Base-by-base conservation (phyloP, 2,113 vertebrate genomes). In the Otocyon megalotis region DNA sequence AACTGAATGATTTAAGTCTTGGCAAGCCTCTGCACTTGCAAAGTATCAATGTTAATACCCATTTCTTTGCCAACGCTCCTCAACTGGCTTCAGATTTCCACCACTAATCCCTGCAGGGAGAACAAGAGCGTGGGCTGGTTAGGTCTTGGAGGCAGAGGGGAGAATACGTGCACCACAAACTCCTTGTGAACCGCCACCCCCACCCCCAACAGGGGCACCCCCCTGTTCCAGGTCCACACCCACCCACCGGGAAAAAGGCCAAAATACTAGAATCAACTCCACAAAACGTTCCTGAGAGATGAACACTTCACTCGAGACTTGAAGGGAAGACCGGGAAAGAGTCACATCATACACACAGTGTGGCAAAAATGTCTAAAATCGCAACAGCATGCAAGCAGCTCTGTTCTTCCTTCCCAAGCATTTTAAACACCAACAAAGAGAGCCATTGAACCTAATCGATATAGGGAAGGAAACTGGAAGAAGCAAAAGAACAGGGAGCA, bases 151-250 rank as follows among this genome's bases (percentile, higher is more conserved):
- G 1, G 7, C 43, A 16, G 48, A 76, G 69, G 10, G 3, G 54
- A 58, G 67, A 50, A 43, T 32, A 30, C 0, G 1, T 3, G 9
- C 13, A 0, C 1, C 8, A 3, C 8, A 16, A 1, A 7, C 11
- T 88, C 6, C 1, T 63, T 19, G 28, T 0, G 6, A 22, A 30
- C n/a, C 1, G 16, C 26, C 43, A 43, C 0, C 2, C 28, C 63
- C 12, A 0, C 32, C 76, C 74, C 37, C 76, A 14, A 10, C 20
- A 16, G n/a, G 58, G 88, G 20, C 24, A 71, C 48, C 53, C 58
- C 58, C 53, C 58, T n/a, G 17, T 43, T 56, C 58, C 72, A 58
- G 56, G 32, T 9, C 54, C 85, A 50, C 50, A 63, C 32, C 56
- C 37, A 10, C 32, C 56, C 37, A 10, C 62, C 0, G 0, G 76